Evolutionary conservation across 2,113 vertebrate genomes (phyloP).

Genomic region (Bambusicola thoracicus): DNA sequence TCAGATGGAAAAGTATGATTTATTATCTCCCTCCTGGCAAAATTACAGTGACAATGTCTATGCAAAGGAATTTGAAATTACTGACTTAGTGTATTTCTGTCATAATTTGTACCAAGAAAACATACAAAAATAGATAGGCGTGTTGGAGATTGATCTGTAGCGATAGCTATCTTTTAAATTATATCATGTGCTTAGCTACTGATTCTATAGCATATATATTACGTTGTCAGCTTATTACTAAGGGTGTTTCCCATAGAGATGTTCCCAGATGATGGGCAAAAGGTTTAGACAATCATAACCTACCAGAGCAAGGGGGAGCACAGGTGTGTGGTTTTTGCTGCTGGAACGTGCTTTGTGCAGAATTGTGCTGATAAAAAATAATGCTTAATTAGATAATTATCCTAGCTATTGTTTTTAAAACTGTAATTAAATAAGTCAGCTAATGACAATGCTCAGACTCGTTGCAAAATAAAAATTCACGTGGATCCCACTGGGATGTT

Average conservation of each 20-base stretch:
- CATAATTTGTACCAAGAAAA: constrained; percentile 46
- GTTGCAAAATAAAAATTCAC: background rate
- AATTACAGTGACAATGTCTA: constrained; percentile 50
- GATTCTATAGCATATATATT: background rate
- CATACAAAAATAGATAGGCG: constrained; percentile 4
- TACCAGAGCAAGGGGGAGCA: fast-evolving
- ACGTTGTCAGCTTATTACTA: background rate
- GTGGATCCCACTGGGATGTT: background rate
- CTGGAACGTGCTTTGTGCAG: background rate
- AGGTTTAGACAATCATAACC: background rate
- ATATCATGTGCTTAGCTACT: constrained; percentile 21
- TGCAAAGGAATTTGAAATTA: constrained; percentile 65
- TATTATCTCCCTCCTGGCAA: constrained; percentile 66
- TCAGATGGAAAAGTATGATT: constrained; percentile 70
- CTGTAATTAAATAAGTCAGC: background rate
- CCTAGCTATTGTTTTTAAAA: constrained; percentile 29
- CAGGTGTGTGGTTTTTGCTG: constrained; percentile 6
- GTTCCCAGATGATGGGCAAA: background rate
- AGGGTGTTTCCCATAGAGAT: background rate
- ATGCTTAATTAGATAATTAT: constrained; percentile 26
- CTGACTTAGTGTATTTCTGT: constrained; percentile 65
- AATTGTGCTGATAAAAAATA: background rate
- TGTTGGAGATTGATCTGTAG: constrained; percentile 51
- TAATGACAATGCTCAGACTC: background rate
- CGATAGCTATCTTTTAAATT: constrained; percentile 33